These are phyloP conservation scores for Bufo gargarizans DNA, from an alignment of 2,113 vertebrate species.

Conservation along the genomic window DNA sequence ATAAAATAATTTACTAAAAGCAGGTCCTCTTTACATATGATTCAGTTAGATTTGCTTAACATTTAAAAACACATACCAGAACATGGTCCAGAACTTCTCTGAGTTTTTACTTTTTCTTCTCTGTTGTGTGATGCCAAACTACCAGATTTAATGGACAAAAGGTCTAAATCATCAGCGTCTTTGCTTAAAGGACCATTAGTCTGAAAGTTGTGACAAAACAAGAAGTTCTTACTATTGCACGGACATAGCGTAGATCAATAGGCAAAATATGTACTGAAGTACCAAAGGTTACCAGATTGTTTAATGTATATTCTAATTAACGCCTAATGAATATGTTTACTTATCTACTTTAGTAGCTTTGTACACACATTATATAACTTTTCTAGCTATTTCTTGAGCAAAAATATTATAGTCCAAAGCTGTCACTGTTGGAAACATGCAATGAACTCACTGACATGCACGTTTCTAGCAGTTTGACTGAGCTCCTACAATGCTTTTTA, in stretches of 20 bases:
- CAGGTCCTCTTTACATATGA: not conserved
- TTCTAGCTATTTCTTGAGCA: too few relatives aligned
- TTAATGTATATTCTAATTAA: not conserved
- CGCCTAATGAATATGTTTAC: not conserved
- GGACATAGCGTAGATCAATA: not conserved
- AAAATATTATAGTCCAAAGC: too few relatives aligned
- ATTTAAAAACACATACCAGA: constrained; percentile 78
- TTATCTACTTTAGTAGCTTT: too few relatives aligned
- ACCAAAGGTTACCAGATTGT: not conserved
- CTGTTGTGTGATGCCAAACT: constrained; percentile 74
- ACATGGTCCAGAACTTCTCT: constrained; percentile 73
- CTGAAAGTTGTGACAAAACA: constrained; percentile 76
- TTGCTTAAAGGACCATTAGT: constrained; percentile 76
- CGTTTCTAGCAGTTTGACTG: too few relatives aligned
- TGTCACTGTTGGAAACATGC: too few relatives aligned
- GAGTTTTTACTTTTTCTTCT: constrained; percentile 72
- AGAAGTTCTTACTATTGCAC: not conserved
- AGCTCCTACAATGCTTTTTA: too few relatives aligned
- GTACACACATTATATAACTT: too few relatives aligned
- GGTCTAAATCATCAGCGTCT: constrained; percentile 79
- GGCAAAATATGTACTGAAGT: not conserved
- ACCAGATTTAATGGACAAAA: constrained; percentile 73
- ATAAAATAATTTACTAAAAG: too few relatives aligned
- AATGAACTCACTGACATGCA: too few relatives aligned
- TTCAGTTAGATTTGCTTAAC: not conserved